Evolutionary conservation across 2,797 vertebrate genomes (phyloP).

Genomic region (Diglossa cyanea): DNA sequence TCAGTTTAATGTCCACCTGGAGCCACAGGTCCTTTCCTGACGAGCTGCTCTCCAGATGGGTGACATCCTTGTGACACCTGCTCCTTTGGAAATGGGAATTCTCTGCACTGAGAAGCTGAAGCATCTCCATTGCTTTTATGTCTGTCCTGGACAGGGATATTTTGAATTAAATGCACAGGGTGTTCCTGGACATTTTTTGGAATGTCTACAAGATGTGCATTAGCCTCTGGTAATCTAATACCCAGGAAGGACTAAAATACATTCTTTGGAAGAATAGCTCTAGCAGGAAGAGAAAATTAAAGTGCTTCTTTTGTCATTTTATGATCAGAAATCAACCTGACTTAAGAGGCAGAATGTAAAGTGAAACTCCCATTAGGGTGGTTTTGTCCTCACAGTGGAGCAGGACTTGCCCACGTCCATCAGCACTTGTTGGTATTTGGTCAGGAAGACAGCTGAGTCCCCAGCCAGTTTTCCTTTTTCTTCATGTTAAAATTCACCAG

Average conservation of each 20-base stretch:
- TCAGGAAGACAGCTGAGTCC: neutral
- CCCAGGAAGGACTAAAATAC: neutral
- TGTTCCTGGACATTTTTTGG: neutral
- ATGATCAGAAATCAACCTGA: neutral
- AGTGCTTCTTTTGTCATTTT: neutral
- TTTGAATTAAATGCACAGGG: neutral
- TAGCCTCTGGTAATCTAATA: neutral
- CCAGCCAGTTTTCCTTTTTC: neutral
- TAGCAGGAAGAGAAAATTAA: neutral
- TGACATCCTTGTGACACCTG: neutral
- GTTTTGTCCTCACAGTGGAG: neutral
- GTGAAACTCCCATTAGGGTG: neutral
- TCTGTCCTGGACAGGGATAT: neutral
- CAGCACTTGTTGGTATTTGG: neutral
- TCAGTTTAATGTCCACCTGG: neutral
- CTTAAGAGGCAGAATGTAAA: neutral
- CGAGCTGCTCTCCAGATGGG: neutral
- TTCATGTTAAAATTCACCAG: neutral
- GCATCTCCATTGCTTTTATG: neutral
- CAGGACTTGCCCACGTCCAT: neutral
- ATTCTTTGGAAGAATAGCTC: neutral
- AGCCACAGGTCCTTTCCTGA: neutral
- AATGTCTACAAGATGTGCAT: neutral
- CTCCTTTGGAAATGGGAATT: fast-evolving
- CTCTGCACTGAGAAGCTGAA: neutral